Conservation (phyloP, 1,140 invertebrate species). For the Capitella teleta region DNA sequence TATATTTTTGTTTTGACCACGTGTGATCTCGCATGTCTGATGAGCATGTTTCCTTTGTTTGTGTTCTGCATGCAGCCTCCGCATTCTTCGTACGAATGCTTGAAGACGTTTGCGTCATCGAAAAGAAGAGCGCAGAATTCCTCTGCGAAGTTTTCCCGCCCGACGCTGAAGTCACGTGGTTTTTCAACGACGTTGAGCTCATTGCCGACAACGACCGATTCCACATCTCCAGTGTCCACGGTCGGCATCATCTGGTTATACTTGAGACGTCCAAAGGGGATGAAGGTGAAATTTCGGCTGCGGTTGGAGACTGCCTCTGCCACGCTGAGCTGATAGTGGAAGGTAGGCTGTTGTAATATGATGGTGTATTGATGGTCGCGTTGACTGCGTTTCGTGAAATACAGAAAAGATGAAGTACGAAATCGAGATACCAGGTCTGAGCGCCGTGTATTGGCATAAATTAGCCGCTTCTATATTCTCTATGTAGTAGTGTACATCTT, state of each 20-base stretch:
- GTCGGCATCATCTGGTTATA: conserved; percentile 62
- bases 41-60: background rate
- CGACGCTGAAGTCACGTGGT: conserved; percentile 13
- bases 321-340: conserved; percentile 27
- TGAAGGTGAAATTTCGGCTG: conserved; percentile 70
- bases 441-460: background rate
- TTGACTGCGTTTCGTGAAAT: background rate
- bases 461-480: background rate
- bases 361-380: background rate
- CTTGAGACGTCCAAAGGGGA: conserved; percentile 67
- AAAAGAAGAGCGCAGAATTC: conserved; percentile 18
- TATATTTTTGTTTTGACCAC: background rate
- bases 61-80: conserved; percentile 7
- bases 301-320: conserved; percentile 21
- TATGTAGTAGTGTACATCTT: no score
- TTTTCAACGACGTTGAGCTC: conserved; percentile 23
- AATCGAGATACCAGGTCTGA: background rate
- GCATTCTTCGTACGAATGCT: conserved; percentile 15
- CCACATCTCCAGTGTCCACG: conserved; percentile 46
- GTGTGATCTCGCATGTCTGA: background rate
- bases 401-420: background rate
- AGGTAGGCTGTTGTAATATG: conserved; percentile 16
- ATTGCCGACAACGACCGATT: conserved; percentile 26
- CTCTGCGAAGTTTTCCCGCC: conserved; percentile 19
- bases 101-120: conserved; percentile 17